A percentile compares a stretch with the other conserved stretches of the same genome.
Evolutionary conservation across 1,140 invertebrate species (phyloP).

Genomic region (Planococcus citri): DNA sequence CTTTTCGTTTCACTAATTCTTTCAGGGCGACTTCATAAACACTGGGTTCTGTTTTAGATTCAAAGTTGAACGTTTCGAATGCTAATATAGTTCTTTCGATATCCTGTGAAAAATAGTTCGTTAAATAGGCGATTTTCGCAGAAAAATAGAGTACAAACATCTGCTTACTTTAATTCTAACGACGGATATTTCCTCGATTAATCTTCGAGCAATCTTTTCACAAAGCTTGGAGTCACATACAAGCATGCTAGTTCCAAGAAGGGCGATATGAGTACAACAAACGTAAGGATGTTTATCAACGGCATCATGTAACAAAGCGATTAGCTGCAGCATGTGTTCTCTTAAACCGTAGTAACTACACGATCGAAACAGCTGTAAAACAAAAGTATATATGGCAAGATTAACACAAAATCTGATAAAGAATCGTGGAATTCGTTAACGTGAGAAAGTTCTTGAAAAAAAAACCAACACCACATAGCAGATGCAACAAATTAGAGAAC

Average conservation of each 20-base stretch:
- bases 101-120: not conserved
- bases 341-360: not conserved
- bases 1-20: not conserved
- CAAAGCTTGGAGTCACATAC: not conserved
- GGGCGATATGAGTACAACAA: slow-evolving; percentile 22
- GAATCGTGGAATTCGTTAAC: too few species aligned
- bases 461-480: too few species aligned
- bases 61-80: not conserved
- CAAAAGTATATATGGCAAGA: not conserved
- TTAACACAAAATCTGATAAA: too few species aligned
- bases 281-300: slow-evolving; percentile 14
- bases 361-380: not conserved
- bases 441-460: too few species aligned
- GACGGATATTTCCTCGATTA: slow-evolving; percentile 11
- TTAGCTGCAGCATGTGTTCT: not conserved
- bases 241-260: slow-evolving; percentile 18
- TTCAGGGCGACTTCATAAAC: not conserved
- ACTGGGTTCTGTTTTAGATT: not conserved
- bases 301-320: not conserved
- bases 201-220: not conserved
- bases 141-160: not conserved
- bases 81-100: not conserved
- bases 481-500: too few species aligned
- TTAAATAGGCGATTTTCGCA: not conserved
- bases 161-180: not conserved